phyloP scores from a whole-genome alignment of 2,888 invertebrate species.

The Luperina nickerlii region DNA sequence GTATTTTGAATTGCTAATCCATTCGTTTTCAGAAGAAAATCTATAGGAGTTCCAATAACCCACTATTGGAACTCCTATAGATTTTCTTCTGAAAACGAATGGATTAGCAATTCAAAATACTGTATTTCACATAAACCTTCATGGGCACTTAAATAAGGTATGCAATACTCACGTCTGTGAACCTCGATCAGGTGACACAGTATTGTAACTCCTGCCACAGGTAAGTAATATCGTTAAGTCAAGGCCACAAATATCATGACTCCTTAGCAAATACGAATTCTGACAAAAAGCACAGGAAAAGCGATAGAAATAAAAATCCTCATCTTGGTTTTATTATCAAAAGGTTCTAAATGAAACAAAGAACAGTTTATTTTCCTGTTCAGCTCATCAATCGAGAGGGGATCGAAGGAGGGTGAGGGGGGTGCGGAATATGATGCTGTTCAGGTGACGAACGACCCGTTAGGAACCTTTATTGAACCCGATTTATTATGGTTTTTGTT shows the following conservation, averaged over 20 bases:
- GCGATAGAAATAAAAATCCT: constrained; percentile 29
- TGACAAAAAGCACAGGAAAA: constrained; percentile 19
- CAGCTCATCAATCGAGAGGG: constrained; percentile 48
- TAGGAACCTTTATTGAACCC: constrained; percentile 44
- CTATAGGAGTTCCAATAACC: neutral
- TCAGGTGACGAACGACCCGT: constrained; percentile 58
- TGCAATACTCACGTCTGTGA: neutral
- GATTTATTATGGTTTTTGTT: constrained; percentile 44
- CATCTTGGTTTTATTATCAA: constrained; percentile 45
- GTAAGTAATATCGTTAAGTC: neutral
- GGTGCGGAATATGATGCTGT: constrained; percentile 47
- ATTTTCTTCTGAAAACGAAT: too few relatives aligned
- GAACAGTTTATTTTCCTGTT: constrained; percentile 54
- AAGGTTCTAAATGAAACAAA: constrained; percentile 47
- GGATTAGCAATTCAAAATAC: neutral
- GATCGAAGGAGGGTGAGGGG: neutral
- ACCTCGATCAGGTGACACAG: neutral
- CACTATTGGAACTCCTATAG: neutral
- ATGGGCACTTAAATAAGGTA: neutral
- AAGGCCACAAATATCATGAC: constrained; percentile 2
- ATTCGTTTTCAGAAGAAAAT: too few relatives aligned
- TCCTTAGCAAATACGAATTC: constrained; percentile 9
- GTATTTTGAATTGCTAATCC: neutral
- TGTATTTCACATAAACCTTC: neutral
- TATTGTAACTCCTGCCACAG: neutral